Conservation (phyloP, 2,888 invertebrate species). For the Liodrosophila aerea region DNA sequence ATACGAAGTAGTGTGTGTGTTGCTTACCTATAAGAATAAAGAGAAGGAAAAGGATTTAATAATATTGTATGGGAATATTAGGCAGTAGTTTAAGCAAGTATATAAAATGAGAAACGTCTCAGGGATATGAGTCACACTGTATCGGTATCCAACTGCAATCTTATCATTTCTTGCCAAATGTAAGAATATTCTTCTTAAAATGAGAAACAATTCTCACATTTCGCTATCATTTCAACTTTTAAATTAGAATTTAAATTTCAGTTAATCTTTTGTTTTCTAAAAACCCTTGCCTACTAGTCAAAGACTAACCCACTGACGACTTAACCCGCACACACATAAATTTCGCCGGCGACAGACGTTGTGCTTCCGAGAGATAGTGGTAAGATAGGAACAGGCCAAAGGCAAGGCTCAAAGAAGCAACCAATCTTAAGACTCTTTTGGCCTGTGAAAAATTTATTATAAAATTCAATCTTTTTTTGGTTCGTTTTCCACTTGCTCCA, state of each 20-base stretch:
- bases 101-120: too few relatives aligned
- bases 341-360: constrained; percentile 41
- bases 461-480: constrained; percentile 66
- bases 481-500: neutral
- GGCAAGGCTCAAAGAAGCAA: constrained; percentile 14
- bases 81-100: too few relatives aligned
- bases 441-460: constrained; percentile 66
- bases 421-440: constrained; percentile 51
- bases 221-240: too few relatives aligned
- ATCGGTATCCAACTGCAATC: too few relatives aligned
- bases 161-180: too few relatives aligned
- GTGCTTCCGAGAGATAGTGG: constrained; percentile 33
- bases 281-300: constrained; percentile 1
- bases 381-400: constrained; percentile 27
- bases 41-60: neutral
- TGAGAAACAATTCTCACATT: too few relatives aligned
- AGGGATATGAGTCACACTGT: too few relatives aligned
- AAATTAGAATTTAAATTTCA: too few relatives aligned
- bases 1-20: neutral
- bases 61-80: too few relatives aligned
- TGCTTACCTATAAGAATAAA: constrained; percentile 41
- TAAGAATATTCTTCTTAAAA: too few relatives aligned
- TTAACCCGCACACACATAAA: constrained; percentile 68
- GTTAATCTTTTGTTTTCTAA: too few relatives aligned
- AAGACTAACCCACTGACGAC: constrained; percentile 61